These are phyloP conservation scores for Marisa cornuarietis DNA, from an alignment of 1,140 invertebrate species.

Conservation along the genomic window DNA sequence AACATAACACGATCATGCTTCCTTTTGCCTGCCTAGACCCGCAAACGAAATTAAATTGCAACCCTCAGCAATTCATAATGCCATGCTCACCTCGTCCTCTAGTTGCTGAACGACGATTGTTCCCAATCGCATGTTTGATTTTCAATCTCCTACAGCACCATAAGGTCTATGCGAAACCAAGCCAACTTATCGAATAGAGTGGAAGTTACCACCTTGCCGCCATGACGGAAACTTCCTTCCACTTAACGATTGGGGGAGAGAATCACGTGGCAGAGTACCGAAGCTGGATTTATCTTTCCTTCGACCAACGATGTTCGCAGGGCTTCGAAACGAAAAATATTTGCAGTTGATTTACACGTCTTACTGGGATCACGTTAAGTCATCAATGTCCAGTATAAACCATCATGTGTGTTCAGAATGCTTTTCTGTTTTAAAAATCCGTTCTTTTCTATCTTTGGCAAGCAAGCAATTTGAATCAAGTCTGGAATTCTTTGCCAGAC, in stretches of 20 bases:
- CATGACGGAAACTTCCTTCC: slow-evolving; percentile 30
- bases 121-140: slow-evolving; percentile 45
- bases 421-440: not conserved
- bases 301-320: not conserved
- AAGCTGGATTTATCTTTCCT: slow-evolving; percentile 23
- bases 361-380: too few relatives aligned
- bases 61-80: too few relatives aligned
- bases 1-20: slow-evolving; percentile 20
- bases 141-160: not conserved
- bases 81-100: slow-evolving; percentile 47
- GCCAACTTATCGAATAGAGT: slow-evolving; percentile 19
- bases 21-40: slow-evolving; percentile 10
- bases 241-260: slow-evolving; percentile 25
- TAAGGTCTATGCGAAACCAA: slow-evolving; percentile 5
- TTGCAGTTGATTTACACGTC: too few relatives aligned
- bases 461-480: too few relatives aligned
- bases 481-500: too few relatives aligned
- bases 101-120: slow-evolving; percentile 52
- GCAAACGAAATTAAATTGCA: slow-evolving; percentile 13
- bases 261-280: slow-evolving; percentile 17
- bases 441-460: not conserved
- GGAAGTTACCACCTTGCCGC: slow-evolving; percentile 31
- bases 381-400: too few relatives aligned
- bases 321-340: too few relatives aligned
- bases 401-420: too few relatives aligned